Conservation (phyloP, 2,888 invertebrate species). For the Rotaria magnacalcarata region DNA sequence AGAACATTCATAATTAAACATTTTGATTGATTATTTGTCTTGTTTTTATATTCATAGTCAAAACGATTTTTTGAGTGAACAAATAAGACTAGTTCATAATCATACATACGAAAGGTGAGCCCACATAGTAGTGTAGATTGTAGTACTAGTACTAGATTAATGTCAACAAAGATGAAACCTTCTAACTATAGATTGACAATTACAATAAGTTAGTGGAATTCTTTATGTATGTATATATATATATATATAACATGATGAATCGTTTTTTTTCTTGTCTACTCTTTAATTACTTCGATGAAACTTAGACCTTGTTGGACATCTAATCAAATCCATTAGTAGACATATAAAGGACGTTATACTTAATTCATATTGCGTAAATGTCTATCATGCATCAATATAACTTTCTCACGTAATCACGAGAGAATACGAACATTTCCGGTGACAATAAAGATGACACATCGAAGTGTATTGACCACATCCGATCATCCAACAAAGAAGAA, state of each 20-base stretch:
- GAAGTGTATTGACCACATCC: background rate
- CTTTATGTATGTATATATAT: background rate
- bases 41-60: background rate
- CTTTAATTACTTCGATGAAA: background rate
- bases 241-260: background rate
- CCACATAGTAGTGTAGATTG: background rate
- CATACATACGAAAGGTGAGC: background rate
- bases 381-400: too few relatives aligned
- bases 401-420: too few relatives aligned
- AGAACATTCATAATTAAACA: background rate
- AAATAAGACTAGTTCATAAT: background rate
- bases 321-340: background rate
- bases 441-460: background rate
- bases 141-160: background rate
- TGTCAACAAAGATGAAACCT: background rate
- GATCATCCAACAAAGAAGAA: background rate
- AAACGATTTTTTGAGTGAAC: background rate
- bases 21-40: background rate
- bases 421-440: too few relatives aligned
- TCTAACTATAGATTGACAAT: background rate
- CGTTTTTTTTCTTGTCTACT: background rate
- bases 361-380: background rate
- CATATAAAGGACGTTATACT: background rate
- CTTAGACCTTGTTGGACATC: background rate
- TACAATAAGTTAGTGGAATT: background rate